Evolutionary conservation across 92 coral and sea anemone genomes (phyloP).

Genomic region (Porites lobata): DNA sequence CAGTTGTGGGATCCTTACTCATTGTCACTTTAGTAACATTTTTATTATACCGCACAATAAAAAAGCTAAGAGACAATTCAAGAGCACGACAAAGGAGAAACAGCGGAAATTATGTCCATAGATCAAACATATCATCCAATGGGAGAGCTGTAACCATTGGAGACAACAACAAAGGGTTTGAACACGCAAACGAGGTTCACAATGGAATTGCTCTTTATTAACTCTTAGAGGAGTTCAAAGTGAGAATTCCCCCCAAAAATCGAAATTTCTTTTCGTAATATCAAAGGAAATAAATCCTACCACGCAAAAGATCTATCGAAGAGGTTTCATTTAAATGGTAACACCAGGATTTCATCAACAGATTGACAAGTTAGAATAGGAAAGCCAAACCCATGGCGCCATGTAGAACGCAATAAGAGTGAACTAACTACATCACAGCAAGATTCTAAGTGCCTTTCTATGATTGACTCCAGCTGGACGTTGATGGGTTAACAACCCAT

Average conservation of each 20-base stretch:
- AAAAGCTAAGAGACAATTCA: conserved; percentile 13
- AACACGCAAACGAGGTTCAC: background rate
- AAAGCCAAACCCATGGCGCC: too few relatives aligned
- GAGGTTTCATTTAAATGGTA: too few relatives aligned
- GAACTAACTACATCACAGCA: too few relatives aligned
- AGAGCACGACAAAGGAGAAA: conserved; percentile 1
- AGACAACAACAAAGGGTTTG: conserved; percentile 3
- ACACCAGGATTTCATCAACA: too few relatives aligned
- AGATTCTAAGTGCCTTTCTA: too few relatives aligned
- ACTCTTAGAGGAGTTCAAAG: background rate
- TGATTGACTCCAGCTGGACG: too few relatives aligned
- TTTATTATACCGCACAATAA: background rate
- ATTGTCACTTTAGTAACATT: background rate
- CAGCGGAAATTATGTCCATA: conserved; percentile 7
- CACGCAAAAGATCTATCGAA: too few relatives aligned
- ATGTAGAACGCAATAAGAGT: too few relatives aligned
- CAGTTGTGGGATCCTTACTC: conserved; percentile 29
- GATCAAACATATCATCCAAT: conserved; percentile 29
- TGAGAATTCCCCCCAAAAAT: background rate
- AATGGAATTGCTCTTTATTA: conserved; percentile 29
- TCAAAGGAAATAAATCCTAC: too few relatives aligned
- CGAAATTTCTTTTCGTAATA: too few relatives aligned
- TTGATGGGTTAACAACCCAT: too few relatives aligned
- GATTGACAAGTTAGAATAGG: too few relatives aligned
- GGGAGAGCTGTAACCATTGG: conserved; percentile 46